phyloP scores from a whole-genome alignment of 2,113 vertebrate species.

The Anolis sagrei region DNA sequence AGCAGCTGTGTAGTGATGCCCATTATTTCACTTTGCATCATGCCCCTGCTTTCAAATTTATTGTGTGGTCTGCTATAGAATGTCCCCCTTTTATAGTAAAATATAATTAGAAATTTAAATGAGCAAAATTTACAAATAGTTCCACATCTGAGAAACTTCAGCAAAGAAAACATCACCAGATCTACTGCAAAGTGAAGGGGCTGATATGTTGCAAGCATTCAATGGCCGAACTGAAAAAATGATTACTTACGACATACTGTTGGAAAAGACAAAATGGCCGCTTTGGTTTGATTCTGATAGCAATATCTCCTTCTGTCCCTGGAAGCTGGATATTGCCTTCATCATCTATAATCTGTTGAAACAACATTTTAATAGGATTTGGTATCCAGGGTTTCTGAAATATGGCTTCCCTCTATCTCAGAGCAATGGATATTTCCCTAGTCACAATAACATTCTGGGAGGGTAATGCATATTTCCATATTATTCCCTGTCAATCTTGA shows the following conservation, averaged over 20 bases:
- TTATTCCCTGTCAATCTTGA: too few relatives aligned
- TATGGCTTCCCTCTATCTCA: too few relatives aligned
- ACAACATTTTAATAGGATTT: too few relatives aligned
- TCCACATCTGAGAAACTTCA: background rate
- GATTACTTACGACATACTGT: conserved; percentile 75
- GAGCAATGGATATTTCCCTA: too few relatives aligned
- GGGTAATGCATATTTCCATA: too few relatives aligned
- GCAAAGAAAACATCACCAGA: background rate
- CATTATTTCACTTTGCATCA: too few relatives aligned
- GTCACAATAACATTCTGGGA: too few relatives aligned
- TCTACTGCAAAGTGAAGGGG: background rate
- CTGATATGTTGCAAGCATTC: background rate
- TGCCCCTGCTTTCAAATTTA: background rate
- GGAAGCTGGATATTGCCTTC: conserved; percentile 68
- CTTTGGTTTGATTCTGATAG: conserved; percentile 69
- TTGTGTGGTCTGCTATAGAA: background rate
- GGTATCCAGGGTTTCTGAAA: too few relatives aligned
- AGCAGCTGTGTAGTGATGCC: too few relatives aligned
- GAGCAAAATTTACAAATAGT: background rate
- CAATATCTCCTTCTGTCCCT: conserved; percentile 80
- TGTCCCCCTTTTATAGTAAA: background rate
- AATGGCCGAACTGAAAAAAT: background rate
- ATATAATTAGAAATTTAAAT: background rate
- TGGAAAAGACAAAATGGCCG: conserved; percentile 80
- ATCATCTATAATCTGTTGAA: conserved; percentile 77